phyloP scores from a whole-genome alignment of 23 tunicate genomes.

The Phallusia fumigata region DNA sequence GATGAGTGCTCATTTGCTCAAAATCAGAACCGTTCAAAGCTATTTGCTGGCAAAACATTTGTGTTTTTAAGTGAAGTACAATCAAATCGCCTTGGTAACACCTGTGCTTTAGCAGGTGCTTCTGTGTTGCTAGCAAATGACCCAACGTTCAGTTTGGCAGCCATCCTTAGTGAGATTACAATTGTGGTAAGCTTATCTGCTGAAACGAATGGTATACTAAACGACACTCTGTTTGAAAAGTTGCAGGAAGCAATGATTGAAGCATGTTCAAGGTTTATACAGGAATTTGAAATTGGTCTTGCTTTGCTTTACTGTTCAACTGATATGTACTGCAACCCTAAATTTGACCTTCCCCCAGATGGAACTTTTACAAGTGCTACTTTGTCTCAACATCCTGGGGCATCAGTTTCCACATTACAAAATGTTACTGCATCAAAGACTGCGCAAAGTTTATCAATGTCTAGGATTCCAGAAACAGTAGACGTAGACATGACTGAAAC shows the following conservation, averaged over 20 bases:
- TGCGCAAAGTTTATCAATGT: not conserved
- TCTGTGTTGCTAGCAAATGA: not conserved
- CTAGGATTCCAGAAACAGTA: slow-evolving; percentile 34
- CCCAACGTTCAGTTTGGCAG: not conserved
- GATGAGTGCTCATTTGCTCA: slow-evolving; percentile 24
- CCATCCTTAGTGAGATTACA: not conserved
- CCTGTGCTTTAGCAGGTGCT: slow-evolving; percentile 44
- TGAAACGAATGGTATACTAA: not conserved
- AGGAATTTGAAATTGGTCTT: slow-evolving; percentile 73
- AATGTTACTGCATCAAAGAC: not conserved
- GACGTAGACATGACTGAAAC: not conserved
- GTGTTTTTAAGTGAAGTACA: slow-evolving; percentile 55
- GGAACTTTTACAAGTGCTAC: slow-evolving; percentile 36
- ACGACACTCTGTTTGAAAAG: not conserved
- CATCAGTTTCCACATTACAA: no score
- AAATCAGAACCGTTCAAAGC: slow-evolving; percentile 16
- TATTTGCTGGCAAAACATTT: slow-evolving; percentile 46
- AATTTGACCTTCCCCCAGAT: slow-evolving; percentile 39
- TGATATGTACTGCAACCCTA: slow-evolving; percentile 65
- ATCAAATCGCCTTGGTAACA: slow-evolving; percentile 26
- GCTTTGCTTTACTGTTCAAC: slow-evolving; percentile 59
- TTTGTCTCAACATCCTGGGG: not conserved
- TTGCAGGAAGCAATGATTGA: slow-evolving; percentile 18
- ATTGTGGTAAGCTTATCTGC: not conserved
- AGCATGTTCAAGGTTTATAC: slow-evolving; percentile 35